Percentiles rank a stretch among this genome's conserved stretches.
Evolutionary conservation across 2,888 invertebrate species (phyloP).

Genomic region (Pristionchus maxplancki): DNA sequence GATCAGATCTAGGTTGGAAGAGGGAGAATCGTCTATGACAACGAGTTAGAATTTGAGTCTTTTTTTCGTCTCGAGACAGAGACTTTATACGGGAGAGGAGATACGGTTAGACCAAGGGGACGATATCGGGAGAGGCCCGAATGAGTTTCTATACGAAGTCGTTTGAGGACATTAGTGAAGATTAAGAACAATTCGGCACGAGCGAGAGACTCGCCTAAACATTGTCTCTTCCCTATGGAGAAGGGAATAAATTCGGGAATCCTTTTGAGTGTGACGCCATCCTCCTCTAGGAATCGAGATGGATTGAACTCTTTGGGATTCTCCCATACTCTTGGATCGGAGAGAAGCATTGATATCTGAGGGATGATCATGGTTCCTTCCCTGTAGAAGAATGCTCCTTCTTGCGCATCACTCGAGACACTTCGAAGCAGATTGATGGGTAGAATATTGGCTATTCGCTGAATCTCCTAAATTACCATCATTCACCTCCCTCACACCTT

Average conservation of each 20-base stretch:
- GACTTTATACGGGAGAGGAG: constrained; percentile 63
- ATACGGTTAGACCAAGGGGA: constrained; percentile 73
- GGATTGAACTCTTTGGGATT: constrained; percentile 75
- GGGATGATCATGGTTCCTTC: constrained; percentile 74
- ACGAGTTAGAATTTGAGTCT: background rate
- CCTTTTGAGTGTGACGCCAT: constrained; percentile 62
- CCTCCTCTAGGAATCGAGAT: constrained; percentile 74
- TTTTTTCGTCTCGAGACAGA: constrained; percentile 30
- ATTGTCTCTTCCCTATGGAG: constrained; percentile 74
- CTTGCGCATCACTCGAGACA: constrained; percentile 63
- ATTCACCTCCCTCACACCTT: constrained; percentile 17
- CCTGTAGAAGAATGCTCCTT: constrained; percentile 16
- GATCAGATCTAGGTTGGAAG: background rate
- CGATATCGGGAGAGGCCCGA: constrained; percentile 58
- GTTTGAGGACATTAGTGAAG: constrained; percentile 71
- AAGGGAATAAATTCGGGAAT: constrained; percentile 71
- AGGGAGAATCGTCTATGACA: background rate
- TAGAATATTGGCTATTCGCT: constrained; percentile 77
- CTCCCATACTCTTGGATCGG: constrained; percentile 70
- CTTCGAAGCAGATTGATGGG: constrained; percentile 76
- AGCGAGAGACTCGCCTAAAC: constrained; percentile 75
- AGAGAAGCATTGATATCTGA: constrained; percentile 74
- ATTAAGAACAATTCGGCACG: constrained; percentile 74
- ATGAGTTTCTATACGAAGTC: constrained; percentile 55
- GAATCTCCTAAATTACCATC: constrained; percentile 43